A percentile compares a stretch with the other conserved stretches of the same genome.
Conservation (phyloP, 2,888 invertebrate genomes). For the Pammene aurita region DNA sequence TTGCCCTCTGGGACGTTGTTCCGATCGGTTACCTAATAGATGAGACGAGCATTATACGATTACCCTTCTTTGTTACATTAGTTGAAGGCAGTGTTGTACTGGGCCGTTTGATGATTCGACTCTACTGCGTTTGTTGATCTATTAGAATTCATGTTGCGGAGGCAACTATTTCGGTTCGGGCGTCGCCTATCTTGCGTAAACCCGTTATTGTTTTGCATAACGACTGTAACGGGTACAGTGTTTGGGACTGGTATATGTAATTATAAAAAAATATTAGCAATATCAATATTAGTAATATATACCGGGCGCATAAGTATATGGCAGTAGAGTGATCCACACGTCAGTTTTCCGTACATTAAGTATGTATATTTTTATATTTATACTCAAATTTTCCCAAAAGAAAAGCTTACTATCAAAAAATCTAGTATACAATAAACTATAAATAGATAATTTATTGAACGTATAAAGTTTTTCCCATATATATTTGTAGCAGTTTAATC, state of each 20-base stretch:
- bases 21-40: background rate
- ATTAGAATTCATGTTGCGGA: conserved; percentile 45
- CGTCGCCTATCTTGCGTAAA: conserved; percentile 43
- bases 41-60: background rate
- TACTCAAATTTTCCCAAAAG: too few relatives aligned
- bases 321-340: too few relatives aligned
- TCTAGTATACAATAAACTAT: too few relatives aligned
- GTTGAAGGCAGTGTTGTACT: background rate
- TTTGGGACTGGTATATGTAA: background rate
- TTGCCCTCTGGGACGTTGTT: conserved; percentile 56
- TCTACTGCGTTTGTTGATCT: background rate
- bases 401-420: too few relatives aligned
- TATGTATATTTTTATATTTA: too few relatives aligned
- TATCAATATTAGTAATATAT: too few relatives aligned
- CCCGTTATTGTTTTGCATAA: conserved; percentile 40
- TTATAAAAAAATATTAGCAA: too few relatives aligned
- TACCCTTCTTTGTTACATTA: background rate
- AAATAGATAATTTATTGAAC: too few relatives aligned
- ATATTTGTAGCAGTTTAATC: too few relatives aligned
- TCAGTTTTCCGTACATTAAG: too few relatives aligned
- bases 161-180: conserved; percentile 58
- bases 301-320: too few relatives aligned
- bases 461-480: too few relatives aligned
- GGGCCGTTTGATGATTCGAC: background rate
- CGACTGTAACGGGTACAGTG: background rate